These are phyloP conservation scores for Diceros bicornis DNA, from an alignment of 2,797 vertebrate genomes.

Conservation along the genomic window DNA sequence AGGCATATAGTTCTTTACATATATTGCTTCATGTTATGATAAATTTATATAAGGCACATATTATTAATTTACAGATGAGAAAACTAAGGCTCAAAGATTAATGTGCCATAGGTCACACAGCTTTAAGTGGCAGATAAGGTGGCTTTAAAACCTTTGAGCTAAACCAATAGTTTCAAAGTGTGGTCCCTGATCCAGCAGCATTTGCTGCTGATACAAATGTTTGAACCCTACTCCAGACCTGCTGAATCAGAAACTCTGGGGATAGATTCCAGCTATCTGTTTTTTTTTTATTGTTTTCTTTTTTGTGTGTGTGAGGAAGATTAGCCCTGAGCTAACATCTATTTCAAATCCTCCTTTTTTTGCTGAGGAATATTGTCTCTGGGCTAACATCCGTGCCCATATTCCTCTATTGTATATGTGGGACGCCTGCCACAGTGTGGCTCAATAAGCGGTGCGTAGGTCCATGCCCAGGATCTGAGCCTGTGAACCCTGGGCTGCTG, in stretches of 20 bases:
- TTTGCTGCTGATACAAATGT: not conserved
- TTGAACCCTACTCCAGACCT: not conserved
- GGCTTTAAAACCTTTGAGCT: not conserved
- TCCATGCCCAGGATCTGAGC: no score
- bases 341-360: no score
- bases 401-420: no score
- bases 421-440: no score
- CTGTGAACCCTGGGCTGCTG: no score
- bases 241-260: conserved; percentile 2
- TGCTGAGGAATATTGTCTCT: no score
- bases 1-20: not conserved
- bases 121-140: not conserved
- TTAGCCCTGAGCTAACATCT: no score
- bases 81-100: not conserved
- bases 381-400: no score
- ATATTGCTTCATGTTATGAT: not conserved
- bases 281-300: not conserved
- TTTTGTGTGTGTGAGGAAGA: no score
- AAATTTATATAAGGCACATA: not conserved
- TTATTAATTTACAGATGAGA: conserved; percentile 10
- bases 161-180: not conserved
- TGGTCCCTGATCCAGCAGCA: not conserved
- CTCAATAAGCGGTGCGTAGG: no score
- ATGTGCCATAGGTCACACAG: not conserved
- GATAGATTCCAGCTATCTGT: not conserved